Evolutionary conservation across 2,113 vertebrate species (phyloP), one percentile per base, ranked within the genome.

Genomic region (Scopus umbretta): DNA sequence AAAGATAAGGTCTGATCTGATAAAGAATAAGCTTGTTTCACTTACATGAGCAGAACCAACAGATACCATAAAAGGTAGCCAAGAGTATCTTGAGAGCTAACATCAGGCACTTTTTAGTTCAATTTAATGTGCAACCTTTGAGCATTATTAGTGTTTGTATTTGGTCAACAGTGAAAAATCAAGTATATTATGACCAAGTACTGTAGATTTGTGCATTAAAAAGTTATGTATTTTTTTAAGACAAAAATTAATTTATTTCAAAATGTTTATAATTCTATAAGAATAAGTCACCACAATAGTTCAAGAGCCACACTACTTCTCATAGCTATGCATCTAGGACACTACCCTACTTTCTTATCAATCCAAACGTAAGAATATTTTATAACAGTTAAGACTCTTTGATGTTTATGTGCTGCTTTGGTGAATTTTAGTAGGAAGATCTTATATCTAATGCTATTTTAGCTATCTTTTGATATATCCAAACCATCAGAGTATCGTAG

Each of bases 271-370:
- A 66, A 80, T 92, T 76, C 55, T 42, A 2, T 14, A 87, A 65
- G 63, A 90, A 38, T 59, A 87, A 91, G 23, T 61, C 34, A 38
- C 30, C 53, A 76, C 27, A 40, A 30, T 49, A 74, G 29, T 82
- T 86, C 58, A 55, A 80, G 42, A 92, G 38, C 62, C 50, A 83
- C 15, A 6, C 42, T 76, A 16, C n/a, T 76, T 47, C 94, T 94
- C 92, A 93, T 91, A 96, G 93, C 93, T 96, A 96, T 95, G 96
- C 74, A 97, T 94, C 94, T 97, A 80, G 97, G 96, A 55, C 94
- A 90, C 45, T 96, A 97, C 74, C 89, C 96, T 94, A 93, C 91
- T 97, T 96, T 91, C 89, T 97, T 95, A 97, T 95, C 97, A 96
- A 70, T 66, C 86, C 93, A 96, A 97, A 94, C 61, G 83, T 9